A percentile compares a stretch with the other conserved stretches of the same genome.
These are phyloP conservation scores for Scophthalmus maximus DNA, from an alignment of 2,113 vertebrate genomes.

Conservation along the genomic window DNA sequence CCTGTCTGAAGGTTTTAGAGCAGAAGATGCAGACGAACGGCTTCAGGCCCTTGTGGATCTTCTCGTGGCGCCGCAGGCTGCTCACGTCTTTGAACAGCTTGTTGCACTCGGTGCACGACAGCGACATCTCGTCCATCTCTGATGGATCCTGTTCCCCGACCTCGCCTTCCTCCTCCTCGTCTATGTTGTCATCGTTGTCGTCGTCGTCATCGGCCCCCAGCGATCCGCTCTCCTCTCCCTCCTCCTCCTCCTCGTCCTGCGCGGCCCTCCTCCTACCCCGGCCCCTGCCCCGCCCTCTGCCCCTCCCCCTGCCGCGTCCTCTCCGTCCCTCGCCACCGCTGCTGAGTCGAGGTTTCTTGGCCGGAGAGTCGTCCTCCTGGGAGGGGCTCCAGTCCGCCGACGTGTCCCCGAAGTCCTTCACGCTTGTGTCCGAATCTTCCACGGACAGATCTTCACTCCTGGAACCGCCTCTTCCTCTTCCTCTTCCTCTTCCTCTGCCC, in stretches of 20 bases:
- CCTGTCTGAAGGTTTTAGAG: slow-evolving; percentile 95
- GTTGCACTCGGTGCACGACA: slow-evolving; percentile 90
- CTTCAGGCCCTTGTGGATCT: slow-evolving; percentile 97
- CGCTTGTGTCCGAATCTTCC: slow-evolving; percentile 57
- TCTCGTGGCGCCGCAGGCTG: slow-evolving; percentile 94
- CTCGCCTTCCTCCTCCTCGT: slow-evolving; percentile 80
- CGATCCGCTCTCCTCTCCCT: slow-evolving; percentile 7
- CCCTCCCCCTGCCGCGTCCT: slow-evolving; percentile 57
- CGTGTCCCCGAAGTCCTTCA: slow-evolving; percentile 65
- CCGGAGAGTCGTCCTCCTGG: slow-evolving; percentile 23
- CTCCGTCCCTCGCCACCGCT: slow-evolving; percentile 29
- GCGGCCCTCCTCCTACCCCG: slow-evolving; percentile 33
- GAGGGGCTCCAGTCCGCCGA: slow-evolving; percentile 78
- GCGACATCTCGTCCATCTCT: slow-evolving; percentile 60
- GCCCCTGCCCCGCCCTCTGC: slow-evolving; percentile 38
- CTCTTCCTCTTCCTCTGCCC: slow-evolving; percentile 47
- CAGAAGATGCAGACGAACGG: slow-evolving; percentile 96
- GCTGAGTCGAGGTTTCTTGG: slow-evolving; percentile 56
- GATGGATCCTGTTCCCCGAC: slow-evolving; percentile 61
- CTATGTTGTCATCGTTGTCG: slow-evolving; percentile 40
- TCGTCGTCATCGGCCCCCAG: slow-evolving; percentile 15
- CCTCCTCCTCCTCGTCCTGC: slow-evolving; percentile 13
- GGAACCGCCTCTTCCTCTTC: slow-evolving; percentile 43
- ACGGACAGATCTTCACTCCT: slow-evolving; percentile 16
- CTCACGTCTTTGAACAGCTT: slow-evolving; percentile 94